Evolutionary conservation across 2,888 invertebrate genomes (phyloP).

Genomic region (Lacanobia oleracea): DNA sequence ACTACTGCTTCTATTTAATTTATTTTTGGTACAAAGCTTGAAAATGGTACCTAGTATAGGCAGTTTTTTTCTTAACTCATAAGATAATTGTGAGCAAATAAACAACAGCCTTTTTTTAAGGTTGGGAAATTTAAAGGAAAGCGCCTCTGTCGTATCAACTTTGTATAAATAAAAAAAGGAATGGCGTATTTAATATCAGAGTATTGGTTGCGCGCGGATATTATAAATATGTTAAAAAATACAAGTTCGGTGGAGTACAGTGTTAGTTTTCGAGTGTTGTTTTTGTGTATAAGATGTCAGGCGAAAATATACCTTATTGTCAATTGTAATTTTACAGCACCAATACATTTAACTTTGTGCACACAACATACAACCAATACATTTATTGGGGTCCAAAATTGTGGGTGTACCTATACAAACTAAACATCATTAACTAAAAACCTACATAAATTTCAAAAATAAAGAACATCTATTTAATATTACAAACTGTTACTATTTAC

Average conservation of each 20-base stretch:
- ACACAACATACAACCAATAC: neutral
- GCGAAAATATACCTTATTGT: constrained; percentile 24
- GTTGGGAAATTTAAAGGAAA: too few species aligned
- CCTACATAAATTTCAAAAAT: neutral
- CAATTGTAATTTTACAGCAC: constrained; percentile 23
- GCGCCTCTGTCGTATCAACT: too few species aligned
- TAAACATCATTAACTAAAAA: neutral
- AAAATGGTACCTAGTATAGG: too few species aligned
- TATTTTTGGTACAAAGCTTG: too few species aligned
- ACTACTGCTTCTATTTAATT: too few species aligned
- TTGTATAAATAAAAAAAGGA: neutral
- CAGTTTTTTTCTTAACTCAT: too few species aligned
- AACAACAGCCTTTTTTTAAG: too few species aligned
- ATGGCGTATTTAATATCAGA: neutral
- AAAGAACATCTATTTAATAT: neutral
- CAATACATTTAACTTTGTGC: neutral
- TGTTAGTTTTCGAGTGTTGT: constrained; percentile 50
- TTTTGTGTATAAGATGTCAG: constrained; percentile 36
- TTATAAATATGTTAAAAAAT: constrained; percentile 31
- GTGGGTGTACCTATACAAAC: neutral
- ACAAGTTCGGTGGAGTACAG: constrained; percentile 23
- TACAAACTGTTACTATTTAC: neutral
- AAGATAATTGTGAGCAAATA: too few species aligned
- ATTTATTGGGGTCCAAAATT: neutral
- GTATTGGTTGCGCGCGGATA: constrained; percentile 32